Conservation (phyloP, 2,797 vertebrate species). For the Ptychobarbus kaznakovi region DNA sequence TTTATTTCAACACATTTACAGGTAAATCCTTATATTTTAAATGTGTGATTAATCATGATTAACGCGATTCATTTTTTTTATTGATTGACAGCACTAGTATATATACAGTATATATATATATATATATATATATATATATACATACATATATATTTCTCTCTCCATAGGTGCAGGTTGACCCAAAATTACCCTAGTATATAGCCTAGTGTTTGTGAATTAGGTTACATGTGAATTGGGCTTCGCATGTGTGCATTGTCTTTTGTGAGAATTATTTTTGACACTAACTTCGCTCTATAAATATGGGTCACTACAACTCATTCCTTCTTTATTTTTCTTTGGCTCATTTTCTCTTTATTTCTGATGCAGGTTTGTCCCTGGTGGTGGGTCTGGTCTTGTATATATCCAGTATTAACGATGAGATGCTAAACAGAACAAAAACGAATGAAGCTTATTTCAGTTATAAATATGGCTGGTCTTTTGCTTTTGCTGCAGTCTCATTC, state of each 20-base stretch:
- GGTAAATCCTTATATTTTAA: too few species aligned
- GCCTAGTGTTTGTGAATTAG: background rate
- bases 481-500: conserved; percentile 92
- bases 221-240: background rate
- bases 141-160: too few species aligned
- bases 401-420: conserved; percentile 92
- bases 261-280: too few species aligned
- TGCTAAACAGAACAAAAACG: conserved; percentile 89
- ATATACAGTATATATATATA: too few species aligned
- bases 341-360: conserved; percentile 38
- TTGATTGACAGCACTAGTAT: too few species aligned
- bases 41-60: too few species aligned
- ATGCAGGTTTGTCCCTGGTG: conserved; percentile 83
- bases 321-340: background rate
- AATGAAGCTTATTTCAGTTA: conserved; percentile 90
- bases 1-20: too few species aligned
- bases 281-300: too few species aligned
- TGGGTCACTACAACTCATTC: background rate
- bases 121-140: too few species aligned
- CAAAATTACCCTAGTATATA: background rate
- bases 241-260: background rate
- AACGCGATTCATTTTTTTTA: too few species aligned
- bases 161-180: too few species aligned
- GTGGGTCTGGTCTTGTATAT: conserved; percentile 93
- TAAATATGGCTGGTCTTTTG: conserved; percentile 92